Base-by-base conservation (phyloP, 35 echinoderm and acorn worm species). In the Apostichopus californicus region DNA sequence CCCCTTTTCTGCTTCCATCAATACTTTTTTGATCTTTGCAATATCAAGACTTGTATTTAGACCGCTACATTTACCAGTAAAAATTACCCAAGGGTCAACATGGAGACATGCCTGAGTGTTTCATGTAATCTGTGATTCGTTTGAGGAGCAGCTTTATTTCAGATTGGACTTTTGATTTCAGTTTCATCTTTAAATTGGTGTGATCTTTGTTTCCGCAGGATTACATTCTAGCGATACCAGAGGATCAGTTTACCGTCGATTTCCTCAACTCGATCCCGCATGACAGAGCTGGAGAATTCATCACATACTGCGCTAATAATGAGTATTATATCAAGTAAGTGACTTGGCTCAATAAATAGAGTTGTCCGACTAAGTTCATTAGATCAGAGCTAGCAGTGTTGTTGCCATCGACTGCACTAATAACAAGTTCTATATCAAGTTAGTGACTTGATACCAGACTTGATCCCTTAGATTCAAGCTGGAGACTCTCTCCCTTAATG, bases 321-420 rank as follows among this genome's bases (percentile, higher is more conserved):
- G 90, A 94, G 81, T 99, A 96, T 88, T 99, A 96, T 85, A 93
- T 99, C 91, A 95, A 91, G 97, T 99, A 90, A 91, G 77, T 79
- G 6, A 54, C 52, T 34, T 77, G 1, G 34, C 0, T 46, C 3
- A 46, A 46, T 46, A 4, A 3, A 46, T 46, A 46, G 34, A 46
- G 34, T 46, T 46, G 34, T 46, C 3, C 0, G 2, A 46, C 2
- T 46, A 46, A 46, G 17, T 22, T 17, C 77, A 9, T 46, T 78
- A 46, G 8, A 17, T 9, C 17, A 22, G 77, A 78, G 14, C 82
- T 21, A 86, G 82, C 3, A 46, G 1, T 46, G 34, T 46, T 46
- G 34, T 46, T 46, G 34, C 34, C 25, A 55, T 6, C 54, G 9
- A 21, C 54, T 17, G 10, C 77, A 25, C 24, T 52, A 80, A 90